A percentile compares a stretch with the other conserved stretches of the same genome.
phyloP scores from a whole-genome alignment of 2,888 invertebrate genomes.

The Sialis lutaria region DNA sequence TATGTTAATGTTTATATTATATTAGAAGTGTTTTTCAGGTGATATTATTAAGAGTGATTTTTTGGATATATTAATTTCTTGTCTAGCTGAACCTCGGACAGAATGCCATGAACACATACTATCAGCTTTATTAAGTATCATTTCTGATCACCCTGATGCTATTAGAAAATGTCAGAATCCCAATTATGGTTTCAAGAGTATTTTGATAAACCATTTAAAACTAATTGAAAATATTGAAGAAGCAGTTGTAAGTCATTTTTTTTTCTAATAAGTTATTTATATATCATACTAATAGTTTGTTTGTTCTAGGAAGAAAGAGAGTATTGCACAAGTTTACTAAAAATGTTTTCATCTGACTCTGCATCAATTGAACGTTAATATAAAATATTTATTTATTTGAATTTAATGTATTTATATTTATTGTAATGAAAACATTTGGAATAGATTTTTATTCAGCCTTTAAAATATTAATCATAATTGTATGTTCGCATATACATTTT shows the following conservation, averaged over 20 bases:
- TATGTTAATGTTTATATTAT: no score
- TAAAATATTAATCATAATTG: no score
- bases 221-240: conserved; percentile 25
- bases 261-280: conserved; percentile 1
- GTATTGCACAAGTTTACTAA: conserved; percentile 12
- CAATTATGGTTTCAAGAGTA: conserved; percentile 23
- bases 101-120: conserved; percentile 32
- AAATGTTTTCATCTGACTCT: conserved; percentile 3
- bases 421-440: no score
- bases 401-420: no score
- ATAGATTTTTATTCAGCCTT: no score
- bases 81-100: conserved; percentile 13
- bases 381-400: no score
- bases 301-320: conserved; percentile 14
- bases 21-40: conserved; percentile 7
- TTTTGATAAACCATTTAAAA: conserved; percentile 22
- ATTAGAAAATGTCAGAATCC: conserved; percentile 25
- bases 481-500: no score
- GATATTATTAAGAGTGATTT: conserved; percentile 12
- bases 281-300: conserved; percentile 2
- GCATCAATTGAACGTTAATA: background rate
- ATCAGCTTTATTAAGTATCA: conserved; percentile 26
- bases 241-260: conserved; percentile 17
- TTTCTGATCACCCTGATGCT: conserved; percentile 24
- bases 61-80: conserved; percentile 12